phyloP scores from a whole-genome alignment of 1,140 invertebrate genomes.

The Drosophila ercepeae region DNA sequence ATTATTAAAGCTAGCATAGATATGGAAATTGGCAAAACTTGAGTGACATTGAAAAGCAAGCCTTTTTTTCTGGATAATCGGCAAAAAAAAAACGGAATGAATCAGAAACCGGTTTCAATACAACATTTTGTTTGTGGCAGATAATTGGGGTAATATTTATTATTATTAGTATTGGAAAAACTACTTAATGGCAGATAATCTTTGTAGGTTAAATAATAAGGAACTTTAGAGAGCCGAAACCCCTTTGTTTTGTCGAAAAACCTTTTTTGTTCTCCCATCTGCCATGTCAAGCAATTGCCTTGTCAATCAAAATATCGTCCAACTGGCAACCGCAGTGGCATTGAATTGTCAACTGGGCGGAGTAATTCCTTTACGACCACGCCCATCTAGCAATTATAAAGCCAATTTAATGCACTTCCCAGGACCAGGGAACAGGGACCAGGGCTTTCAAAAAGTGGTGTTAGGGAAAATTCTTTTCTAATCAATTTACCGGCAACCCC shows the following conservation, averaged over 20 bases:
- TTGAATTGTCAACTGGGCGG: conserved; percentile 24
- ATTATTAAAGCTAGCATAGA: conserved; percentile 34
- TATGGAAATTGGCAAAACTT: conserved; percentile 47
- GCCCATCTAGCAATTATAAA: conserved; percentile 60
- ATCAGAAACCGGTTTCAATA: conserved; percentile 25
- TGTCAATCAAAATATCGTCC: conserved; percentile 47
- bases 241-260: background rate
- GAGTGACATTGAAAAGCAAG: conserved; percentile 39
- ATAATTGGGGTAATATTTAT: background rate
- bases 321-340: conserved; percentile 37
- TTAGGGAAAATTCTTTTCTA: conserved; percentile 50
- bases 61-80: conserved; percentile 11
- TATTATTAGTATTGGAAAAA: no score
- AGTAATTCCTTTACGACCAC: conserved; percentile 40
- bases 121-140: background rate
- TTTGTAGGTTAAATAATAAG: background rate
- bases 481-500: conserved; percentile 66
- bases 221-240: background rate
- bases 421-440: conserved; percentile 4
- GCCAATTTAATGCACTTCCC: conserved; percentile 56
- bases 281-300: conserved; percentile 5
- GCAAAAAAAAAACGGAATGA: background rate
- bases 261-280: conserved; percentile 28
- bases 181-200: no score
- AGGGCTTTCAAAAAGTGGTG: background rate